Base-by-base conservation (phyloP, 2,797 vertebrate genomes). In the Microctenopoma lineatum region DNA sequence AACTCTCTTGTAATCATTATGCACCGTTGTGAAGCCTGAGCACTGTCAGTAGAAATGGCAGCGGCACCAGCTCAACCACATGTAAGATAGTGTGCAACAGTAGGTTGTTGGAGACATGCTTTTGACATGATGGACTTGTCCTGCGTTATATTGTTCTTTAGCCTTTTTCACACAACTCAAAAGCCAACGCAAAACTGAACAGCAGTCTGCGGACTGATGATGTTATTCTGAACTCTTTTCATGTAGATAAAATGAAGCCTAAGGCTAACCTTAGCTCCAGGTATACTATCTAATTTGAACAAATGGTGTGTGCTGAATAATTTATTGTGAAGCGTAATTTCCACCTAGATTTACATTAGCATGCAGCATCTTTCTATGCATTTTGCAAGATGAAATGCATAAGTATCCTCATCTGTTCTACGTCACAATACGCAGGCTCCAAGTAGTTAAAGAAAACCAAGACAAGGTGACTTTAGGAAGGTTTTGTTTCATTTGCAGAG, bases 1-100 rank as follows among this genome's bases (percentile, higher is more conserved):
- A 77, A 78, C 73, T 71, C 57, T 72, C 29, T 52, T 82, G 56
- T 81, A 75, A 85, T 90, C 86, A 75, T 85, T 79, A 71, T 75
- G 54, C 70, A 68, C 54, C 70, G 59, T 71, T 70, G 73, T 80
- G 53, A 71, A 69, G 65, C 75, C 56, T 72, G 45, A 54, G 51
- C 56, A 27, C 44, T 42, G 67, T 51, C 61, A 73, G 50, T 47
- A 45, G 48, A 72, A 72, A 75, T 53, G 70, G 59, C 64, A 53
- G 45, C 29, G 59, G 59, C 59, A 79, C 60, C 63, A 68, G 70
- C 70, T 77, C 70, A 73, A 51, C 55, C 47, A 52, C 56, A 58
- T 84, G 84, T 60, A 62, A 75, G 69, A 84, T 71, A 41, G 66
- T 54, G 85, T 76, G 69, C 71, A 87, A 75, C 74, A 64, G 48